Evolutionary conservation across 2,888 invertebrate genomes (phyloP).

Genomic region (Tupiocoris notatus): DNA sequence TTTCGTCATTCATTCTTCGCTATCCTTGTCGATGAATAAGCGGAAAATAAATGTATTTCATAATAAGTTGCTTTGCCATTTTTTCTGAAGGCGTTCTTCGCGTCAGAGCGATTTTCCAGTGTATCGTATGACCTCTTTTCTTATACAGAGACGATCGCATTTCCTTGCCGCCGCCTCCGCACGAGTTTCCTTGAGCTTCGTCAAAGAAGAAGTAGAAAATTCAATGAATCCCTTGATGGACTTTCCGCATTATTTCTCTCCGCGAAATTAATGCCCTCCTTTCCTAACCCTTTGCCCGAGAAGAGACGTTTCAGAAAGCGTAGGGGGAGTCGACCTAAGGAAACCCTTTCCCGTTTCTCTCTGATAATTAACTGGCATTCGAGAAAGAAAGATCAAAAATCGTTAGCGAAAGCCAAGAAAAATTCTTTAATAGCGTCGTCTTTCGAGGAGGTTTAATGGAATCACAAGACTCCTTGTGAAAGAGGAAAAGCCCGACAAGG

Average conservation of each 20-base stretch:
- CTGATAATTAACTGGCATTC: constrained; percentile 19
- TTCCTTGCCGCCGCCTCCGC: not conserved
- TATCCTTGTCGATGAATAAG: too few species aligned
- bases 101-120: not conserved
- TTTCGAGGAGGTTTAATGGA: constrained; percentile 24
- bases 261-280: constrained; percentile 14
- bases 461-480: constrained; percentile 34
- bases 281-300: not conserved
- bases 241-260: constrained; percentile 18
- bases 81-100: not conserved
- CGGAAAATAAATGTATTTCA: too few species aligned
- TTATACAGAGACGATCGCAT: not conserved
- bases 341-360: not conserved
- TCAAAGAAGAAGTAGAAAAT: constrained; percentile 15
- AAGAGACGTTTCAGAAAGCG: not conserved
- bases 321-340: not conserved
- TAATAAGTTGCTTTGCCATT: too few species aligned
- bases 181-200: not conserved
- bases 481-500: constrained; percentile 15
- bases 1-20: too few species aligned
- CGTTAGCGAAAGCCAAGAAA: constrained; percentile 33
- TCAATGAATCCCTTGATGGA: constrained; percentile 17
- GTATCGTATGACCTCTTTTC: not conserved
- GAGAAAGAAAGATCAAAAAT: constrained; percentile 13
- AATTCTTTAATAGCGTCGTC: constrained; percentile 25